phyloP scores from a whole-genome alignment of 2,888 invertebrate species.

The Drosophila tripunctata region DNA sequence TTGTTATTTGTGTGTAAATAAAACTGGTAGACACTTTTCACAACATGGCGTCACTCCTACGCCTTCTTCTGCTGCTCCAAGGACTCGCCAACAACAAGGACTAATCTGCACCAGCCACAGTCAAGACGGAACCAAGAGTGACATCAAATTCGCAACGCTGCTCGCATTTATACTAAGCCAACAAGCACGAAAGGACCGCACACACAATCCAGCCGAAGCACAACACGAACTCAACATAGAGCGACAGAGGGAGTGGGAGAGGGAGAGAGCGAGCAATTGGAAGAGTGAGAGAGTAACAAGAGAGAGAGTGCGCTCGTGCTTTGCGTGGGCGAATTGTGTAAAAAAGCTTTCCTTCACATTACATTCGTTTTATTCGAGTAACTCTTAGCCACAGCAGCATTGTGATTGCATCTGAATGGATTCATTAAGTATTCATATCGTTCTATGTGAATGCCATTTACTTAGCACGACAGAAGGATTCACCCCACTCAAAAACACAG shows the following conservation, averaged over 20 bases:
- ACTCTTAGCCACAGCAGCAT: conserved; percentile 16
- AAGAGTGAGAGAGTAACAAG: not conserved
- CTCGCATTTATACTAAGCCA: conserved; percentile 56
- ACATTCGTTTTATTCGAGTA: not conserved
- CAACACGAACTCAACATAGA: not conserved
- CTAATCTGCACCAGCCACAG: conserved; percentile 47
- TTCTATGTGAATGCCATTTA: conserved; percentile 10
- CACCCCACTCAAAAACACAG: not conserved
- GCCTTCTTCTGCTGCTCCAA: conserved; percentile 43
- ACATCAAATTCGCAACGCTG: conserved; percentile 50
- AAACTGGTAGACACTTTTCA: conserved; percentile 71
- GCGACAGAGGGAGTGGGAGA: not conserved
- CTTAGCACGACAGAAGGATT: conserved; percentile 4
- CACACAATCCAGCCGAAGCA: conserved; percentile 15
- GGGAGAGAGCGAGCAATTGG: not conserved
- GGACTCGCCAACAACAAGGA: conserved; percentile 26
- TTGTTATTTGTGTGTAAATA: conserved; percentile 42
- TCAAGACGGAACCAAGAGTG: conserved; percentile 70
- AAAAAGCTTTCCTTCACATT: conserved; percentile 38
- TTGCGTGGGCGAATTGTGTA: conserved; percentile 46
- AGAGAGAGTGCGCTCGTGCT: conserved; percentile 2
- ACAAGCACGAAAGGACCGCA: conserved; percentile 6
- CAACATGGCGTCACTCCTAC: conserved; percentile 77
- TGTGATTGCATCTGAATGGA: conserved; percentile 37
- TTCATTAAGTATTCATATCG: conserved; percentile 23